Conservation (phyloP, 2,797 vertebrate genomes). For the Sebastes dallii region DNA sequence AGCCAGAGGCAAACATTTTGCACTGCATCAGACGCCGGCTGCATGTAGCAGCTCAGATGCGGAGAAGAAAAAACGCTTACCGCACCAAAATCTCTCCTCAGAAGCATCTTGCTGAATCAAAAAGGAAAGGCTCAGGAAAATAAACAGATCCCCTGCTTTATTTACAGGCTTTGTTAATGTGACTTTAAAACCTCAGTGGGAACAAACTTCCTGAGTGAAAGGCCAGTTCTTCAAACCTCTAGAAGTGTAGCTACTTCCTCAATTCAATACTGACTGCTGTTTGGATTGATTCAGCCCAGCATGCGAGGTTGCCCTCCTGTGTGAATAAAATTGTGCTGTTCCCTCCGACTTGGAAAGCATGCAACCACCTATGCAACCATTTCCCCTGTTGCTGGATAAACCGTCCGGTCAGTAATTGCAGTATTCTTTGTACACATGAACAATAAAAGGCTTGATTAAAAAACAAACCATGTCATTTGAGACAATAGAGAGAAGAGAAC, state of each 20-base stretch:
- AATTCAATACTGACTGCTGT: slow-evolving; percentile 22
- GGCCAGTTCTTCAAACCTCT: slow-evolving; percentile 25
- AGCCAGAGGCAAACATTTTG: slow-evolving; percentile 69
- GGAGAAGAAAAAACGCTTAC: slow-evolving; percentile 53
- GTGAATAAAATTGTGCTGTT: slow-evolving; percentile 45
- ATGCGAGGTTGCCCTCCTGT: slow-evolving; percentile 10
- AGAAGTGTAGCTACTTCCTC: slow-evolving; percentile 20
- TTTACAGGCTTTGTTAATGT: slow-evolving; percentile 45
- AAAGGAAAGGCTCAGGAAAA: slow-evolving; percentile 43
- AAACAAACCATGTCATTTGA: slow-evolving; percentile 75
- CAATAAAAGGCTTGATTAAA: slow-evolving; percentile 75
- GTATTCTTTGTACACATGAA: slow-evolving; percentile 69
- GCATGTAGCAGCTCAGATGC: slow-evolving; percentile 50
- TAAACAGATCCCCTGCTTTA: slow-evolving; percentile 31
- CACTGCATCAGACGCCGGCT: slow-evolving; percentile 52
- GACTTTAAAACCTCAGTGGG: slow-evolving; percentile 33
- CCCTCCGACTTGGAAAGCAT: slow-evolving; percentile 36
- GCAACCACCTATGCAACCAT: slow-evolving; percentile 48
- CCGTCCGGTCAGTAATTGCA: slow-evolving; percentile 71
- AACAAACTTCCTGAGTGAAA: slow-evolving; percentile 40
- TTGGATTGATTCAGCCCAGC: slow-evolving; percentile 49
- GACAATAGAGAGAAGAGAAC: slow-evolving; percentile 61
- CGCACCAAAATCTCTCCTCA: slow-evolving; percentile 41
- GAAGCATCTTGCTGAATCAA: slow-evolving; percentile 40
- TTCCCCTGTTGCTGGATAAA: slow-evolving; percentile 59